Percentiles rank a stretch among this genome's conserved stretches.
Evolutionary conservation across 2,113 vertebrate species (phyloP).

Genomic region (Cyphomyrus plagiostoma): DNA sequence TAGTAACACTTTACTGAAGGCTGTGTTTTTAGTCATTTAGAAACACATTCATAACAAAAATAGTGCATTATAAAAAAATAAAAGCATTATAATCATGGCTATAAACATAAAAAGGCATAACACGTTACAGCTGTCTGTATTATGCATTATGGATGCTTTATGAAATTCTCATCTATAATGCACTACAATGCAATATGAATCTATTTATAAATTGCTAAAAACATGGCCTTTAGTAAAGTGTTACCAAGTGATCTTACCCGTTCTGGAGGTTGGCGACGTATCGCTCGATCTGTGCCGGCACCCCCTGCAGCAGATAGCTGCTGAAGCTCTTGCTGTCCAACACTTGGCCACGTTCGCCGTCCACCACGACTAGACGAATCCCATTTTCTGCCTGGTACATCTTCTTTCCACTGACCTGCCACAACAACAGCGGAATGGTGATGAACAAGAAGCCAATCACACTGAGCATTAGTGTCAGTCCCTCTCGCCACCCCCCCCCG

Average conservation of each 20-base stretch:
- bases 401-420: constrained; percentile 75
- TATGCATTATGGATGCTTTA: too few relatives aligned
- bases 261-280: constrained; percentile 71
- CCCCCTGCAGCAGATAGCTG: constrained; percentile 74
- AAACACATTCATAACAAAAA: too few relatives aligned
- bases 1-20: too few relatives aligned
- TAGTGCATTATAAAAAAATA: too few relatives aligned
- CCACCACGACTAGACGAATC: constrained; percentile 75
- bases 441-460: not conserved
- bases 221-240: too few relatives aligned
- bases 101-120: too few relatives aligned
- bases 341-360: constrained; percentile 69
- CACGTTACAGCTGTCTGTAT: too few relatives aligned
- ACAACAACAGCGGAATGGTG: not conserved
- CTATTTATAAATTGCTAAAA: too few relatives aligned
- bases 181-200: too few relatives aligned
- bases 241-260: constrained; percentile 60
- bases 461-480: not conserved
- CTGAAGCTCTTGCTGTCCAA: constrained; percentile 68
- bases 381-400: constrained; percentile 76
- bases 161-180: too few relatives aligned
- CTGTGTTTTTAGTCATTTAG: too few relatives aligned
- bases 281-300: constrained; percentile 78
- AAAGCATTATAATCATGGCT: too few relatives aligned
- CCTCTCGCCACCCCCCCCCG: not conserved